Evolutionary conservation across 2,113 vertebrate genomes (phyloP).

Genomic region (Neogale vison): DNA sequence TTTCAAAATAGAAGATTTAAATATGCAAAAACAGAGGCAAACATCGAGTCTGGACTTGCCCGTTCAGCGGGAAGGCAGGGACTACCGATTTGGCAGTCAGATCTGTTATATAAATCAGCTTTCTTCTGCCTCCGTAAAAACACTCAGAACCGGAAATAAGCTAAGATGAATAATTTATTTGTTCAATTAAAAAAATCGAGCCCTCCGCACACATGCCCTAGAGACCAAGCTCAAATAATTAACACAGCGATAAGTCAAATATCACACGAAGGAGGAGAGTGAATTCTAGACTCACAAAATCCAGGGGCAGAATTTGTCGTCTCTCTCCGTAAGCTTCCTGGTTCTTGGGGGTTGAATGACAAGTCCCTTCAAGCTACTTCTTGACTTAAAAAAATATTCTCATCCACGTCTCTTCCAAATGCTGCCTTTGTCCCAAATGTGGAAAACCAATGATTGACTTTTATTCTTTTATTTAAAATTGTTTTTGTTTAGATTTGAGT

Average conservation of each 20-base stretch:
- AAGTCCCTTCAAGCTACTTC: background rate
- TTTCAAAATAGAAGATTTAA: background rate
- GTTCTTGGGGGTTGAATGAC: no score
- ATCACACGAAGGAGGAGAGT: rapidly evolving
- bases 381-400: background rate
- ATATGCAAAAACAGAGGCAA: background rate
- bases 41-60: background rate
- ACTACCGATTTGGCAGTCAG: background rate
- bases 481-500: background rate
- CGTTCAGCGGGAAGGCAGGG: background rate
- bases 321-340: background rate
- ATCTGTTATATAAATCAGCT: background rate
- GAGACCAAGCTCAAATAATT: background rate
- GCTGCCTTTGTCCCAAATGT: background rate
- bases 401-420: background rate
- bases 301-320: background rate
- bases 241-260: background rate
- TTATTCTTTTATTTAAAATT: background rate
- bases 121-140: background rate
- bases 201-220: background rate
- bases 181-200: background rate
- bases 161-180: slow-evolving; percentile 53
- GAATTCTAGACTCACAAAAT: rapidly evolving
- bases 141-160: background rate
- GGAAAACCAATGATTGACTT: background rate